Base-by-base conservation (phyloP, 2,888 invertebrate genomes). In the Cetonia aurata region DNA sequence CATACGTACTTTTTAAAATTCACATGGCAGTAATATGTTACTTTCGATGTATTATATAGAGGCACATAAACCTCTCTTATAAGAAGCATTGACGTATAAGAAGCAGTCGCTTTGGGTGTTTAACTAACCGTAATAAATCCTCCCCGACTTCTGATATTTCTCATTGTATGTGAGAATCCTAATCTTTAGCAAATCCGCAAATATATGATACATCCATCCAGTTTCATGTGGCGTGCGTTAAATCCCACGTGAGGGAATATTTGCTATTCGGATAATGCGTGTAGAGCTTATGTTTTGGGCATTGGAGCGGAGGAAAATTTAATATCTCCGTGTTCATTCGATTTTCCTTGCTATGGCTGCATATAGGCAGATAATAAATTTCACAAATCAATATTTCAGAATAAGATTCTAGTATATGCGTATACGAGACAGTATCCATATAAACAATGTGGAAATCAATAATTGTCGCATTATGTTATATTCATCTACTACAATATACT, bases 171-270 rank as follows among this genome's bases (percentile, higher is more conserved):
- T 15, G 9, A n/a, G n/a, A n/a, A 57, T 8, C 60, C 48, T 13
- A 33, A 37, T 48, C 9, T 25, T 37, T 48, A 62, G 33, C 33
- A 37, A 50, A 48, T 62, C 48, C 48, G n/a, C 12, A 62, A 62
- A 48, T 33, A n/a, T n/a, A 50, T 31, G 33, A 48, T 33, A 50
- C 62, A 33, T 62, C 6, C 37, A 37, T 37, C 37, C 4, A 1
- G 37, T 37, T 62, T 33, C 37, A 17, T 3, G 52, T 48, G 25
- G 10, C 17, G 12, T 9, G 12, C 9, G 17, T 15, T 59, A 46
- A 42, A 46, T n/a, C 42, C n/a, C 4, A 6, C n/a, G 44, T 42
- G 59, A 44, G 17, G 25, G 15, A 37, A 44, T 12, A 17, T 46
- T 44, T 15, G n/a, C 25, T 12, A 44, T 59, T 12, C 6, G 15